Conservation (phyloP, 2,888 invertebrate species). For the Epirrhoe alternata region DNA sequence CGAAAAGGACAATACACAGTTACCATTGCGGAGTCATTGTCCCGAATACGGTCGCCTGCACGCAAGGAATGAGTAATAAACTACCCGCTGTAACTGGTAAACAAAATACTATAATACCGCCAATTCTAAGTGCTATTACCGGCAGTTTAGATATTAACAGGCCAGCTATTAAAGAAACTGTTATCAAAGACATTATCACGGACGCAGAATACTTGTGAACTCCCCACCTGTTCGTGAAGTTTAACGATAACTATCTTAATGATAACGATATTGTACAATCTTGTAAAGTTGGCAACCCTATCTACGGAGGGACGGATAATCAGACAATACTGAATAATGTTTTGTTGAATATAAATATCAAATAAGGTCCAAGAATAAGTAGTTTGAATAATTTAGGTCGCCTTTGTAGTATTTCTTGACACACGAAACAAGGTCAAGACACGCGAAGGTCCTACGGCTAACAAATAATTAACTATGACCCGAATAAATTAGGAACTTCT, state of each 20-base stretch:
- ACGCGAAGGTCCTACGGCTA: slow-evolving; percentile 44
- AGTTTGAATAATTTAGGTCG: slow-evolving; percentile 24
- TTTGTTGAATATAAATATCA: not conserved
- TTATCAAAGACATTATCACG: slow-evolving; percentile 53
- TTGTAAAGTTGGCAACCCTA: slow-evolving; percentile 11
- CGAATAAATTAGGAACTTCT: slow-evolving; percentile 2
- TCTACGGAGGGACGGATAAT: slow-evolving; percentile 4
- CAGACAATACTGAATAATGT: not conserved
- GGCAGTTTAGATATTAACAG: slow-evolving; percentile 51
- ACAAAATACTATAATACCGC: slow-evolving; percentile 44
- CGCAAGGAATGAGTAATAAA: slow-evolving; percentile 36
- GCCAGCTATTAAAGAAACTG: slow-evolving; percentile 53
- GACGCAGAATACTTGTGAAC: slow-evolving; percentile 45
- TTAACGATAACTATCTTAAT: slow-evolving; percentile 46
- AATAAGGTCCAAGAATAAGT: slow-evolving; percentile 13
- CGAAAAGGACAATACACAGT: slow-evolving; percentile 23
- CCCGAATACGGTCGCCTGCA: slow-evolving; percentile 23
- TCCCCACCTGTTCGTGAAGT: slow-evolving; percentile 47
- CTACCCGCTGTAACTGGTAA: slow-evolving; percentile 37
- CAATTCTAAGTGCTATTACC: slow-evolving; percentile 50
- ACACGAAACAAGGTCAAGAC: slow-evolving; percentile 48
- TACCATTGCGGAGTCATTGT: slow-evolving; percentile 23
- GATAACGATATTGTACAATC: slow-evolving; percentile 17
- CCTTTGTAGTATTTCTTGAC: slow-evolving; percentile 49
- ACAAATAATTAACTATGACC: slow-evolving; percentile 38